These are phyloP conservation scores for Tenthredo amoena DNA, from an alignment of 2,888 invertebrate species.

Conservation along the genomic window DNA sequence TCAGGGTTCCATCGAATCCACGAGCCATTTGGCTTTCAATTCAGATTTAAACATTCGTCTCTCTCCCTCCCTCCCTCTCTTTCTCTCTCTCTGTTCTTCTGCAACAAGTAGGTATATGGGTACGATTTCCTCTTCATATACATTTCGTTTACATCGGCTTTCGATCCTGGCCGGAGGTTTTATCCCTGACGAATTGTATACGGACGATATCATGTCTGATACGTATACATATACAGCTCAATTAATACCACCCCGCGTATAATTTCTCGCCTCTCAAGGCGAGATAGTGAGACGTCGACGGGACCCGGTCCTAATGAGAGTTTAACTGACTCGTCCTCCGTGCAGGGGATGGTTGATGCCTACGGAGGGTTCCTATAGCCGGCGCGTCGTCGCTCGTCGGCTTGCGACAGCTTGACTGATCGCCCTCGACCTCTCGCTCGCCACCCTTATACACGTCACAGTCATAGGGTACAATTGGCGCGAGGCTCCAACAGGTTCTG, in stretches of 20 bases:
- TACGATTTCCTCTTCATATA: not conserved
- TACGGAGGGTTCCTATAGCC: slow-evolving; percentile 5
- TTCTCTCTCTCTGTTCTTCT: not conserved
- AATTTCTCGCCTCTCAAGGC: slow-evolving; percentile 54
- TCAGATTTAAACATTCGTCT: not conserved
- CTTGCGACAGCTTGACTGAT: slow-evolving; percentile 47
- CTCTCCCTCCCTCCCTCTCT: not conserved
- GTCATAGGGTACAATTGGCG: not conserved
- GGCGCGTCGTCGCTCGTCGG: slow-evolving; percentile 8
- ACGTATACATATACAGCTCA: not conserved
- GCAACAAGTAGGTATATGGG: not conserved
- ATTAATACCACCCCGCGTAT: slow-evolving; percentile 1
- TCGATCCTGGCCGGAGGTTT: too few species aligned
- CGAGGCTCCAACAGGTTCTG: slow-evolving; percentile 31
- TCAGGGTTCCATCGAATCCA: not conserved
- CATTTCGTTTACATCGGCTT: not conserved
- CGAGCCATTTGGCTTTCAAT: not conserved
- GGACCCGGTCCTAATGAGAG: slow-evolving; percentile 67
- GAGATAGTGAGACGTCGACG: slow-evolving; percentile 58
- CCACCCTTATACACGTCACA: slow-evolving; percentile 19
- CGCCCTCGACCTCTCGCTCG: slow-evolving; percentile 42
- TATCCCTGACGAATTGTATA: not conserved
- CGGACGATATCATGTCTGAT: not conserved
- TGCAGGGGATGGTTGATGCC: slow-evolving; percentile 65
- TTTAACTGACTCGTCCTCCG: slow-evolving; percentile 69